These are phyloP conservation scores for Neelides folsomi DNA, from an alignment of 2,888 invertebrate species.

Conservation along the genomic window DNA sequence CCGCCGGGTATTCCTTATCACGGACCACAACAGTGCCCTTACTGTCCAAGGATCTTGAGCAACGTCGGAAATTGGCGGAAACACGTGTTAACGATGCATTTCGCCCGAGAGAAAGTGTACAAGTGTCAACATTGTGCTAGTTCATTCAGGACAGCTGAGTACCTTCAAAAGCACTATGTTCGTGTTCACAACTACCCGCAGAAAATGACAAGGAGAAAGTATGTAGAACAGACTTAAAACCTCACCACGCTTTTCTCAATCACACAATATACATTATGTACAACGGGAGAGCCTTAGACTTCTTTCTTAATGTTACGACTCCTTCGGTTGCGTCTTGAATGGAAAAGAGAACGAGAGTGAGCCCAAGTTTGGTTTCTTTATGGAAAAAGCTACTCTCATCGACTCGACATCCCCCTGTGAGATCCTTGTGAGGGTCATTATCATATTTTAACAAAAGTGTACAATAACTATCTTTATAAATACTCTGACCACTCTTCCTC, in stretches of 20 bases:
- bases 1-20: slow-evolving; percentile 26
- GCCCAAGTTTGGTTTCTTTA: no score
- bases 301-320: no score
- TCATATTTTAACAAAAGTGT: no score
- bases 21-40: slow-evolving; percentile 34
- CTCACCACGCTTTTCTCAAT: not conserved
- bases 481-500: no score
- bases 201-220: slow-evolving; percentile 34
- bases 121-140: slow-evolving; percentile 35
- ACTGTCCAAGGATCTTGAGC: slow-evolving; percentile 35
- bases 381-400: no score
- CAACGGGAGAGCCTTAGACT: no score
- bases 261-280: not conserved
- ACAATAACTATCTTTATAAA: no score
- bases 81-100: slow-evolving; percentile 36
- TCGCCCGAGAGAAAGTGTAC: slow-evolving; percentile 34
- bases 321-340: no score
- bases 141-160: slow-evolving; percentile 35
- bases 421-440: no score
- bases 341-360: no score
- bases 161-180: slow-evolving; percentile 36
- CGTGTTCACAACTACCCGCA: slow-evolving; percentile 36
- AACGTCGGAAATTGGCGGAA: slow-evolving; percentile 37
- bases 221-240: slow-evolving; percentile 12
- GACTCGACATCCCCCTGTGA: no score